These are phyloP conservation scores for Boloria euphrosyne DNA, from an alignment of 2,888 invertebrate species.

Conservation along the genomic window DNA sequence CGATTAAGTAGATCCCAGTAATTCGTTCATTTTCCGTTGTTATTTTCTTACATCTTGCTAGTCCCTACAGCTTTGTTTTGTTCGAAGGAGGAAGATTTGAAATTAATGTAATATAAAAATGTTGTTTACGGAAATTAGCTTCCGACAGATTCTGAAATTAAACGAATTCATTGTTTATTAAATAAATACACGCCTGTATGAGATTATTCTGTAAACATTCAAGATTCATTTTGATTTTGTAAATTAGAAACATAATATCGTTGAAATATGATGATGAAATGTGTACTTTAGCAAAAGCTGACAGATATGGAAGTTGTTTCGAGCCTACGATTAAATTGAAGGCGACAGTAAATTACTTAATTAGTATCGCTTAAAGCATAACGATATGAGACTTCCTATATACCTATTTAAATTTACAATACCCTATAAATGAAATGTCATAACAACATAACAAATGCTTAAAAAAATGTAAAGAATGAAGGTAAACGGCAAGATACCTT, in stretches of 20 bases:
- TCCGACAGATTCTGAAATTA: too few relatives aligned
- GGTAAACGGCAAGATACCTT: conserved; percentile 12
- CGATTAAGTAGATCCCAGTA: conserved; percentile 17
- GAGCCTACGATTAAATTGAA: too few relatives aligned
- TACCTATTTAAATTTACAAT: not conserved
- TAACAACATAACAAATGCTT: not conserved
- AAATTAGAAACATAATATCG: too few relatives aligned
- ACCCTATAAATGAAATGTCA: conserved; percentile 3
- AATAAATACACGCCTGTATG: too few relatives aligned
- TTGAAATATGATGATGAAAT: too few relatives aligned
- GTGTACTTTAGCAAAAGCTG: too few relatives aligned
- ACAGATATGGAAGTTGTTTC: too few relatives aligned
- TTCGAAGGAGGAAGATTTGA: conserved; percentile 6
- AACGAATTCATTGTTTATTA: too few relatives aligned
- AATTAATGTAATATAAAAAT: conserved; percentile 1
- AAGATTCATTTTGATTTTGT: too few relatives aligned
- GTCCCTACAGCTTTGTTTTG: conserved; percentile 18
- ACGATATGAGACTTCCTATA: not conserved
- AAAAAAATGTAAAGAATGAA: too few relatives aligned
- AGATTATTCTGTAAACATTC: too few relatives aligned
- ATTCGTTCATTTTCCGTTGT: conserved; percentile 8
- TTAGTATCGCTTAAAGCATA: not conserved
- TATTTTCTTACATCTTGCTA: conserved; percentile 8
- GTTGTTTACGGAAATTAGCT: not conserved
- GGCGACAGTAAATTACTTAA: too few relatives aligned